A percentile compares a stretch with the other conserved stretches of the same genome.
Evolutionary conservation across 53 echinoderm and acorn worm genomes (phyloP).

Genomic region (Crossaster papposus): DNA sequence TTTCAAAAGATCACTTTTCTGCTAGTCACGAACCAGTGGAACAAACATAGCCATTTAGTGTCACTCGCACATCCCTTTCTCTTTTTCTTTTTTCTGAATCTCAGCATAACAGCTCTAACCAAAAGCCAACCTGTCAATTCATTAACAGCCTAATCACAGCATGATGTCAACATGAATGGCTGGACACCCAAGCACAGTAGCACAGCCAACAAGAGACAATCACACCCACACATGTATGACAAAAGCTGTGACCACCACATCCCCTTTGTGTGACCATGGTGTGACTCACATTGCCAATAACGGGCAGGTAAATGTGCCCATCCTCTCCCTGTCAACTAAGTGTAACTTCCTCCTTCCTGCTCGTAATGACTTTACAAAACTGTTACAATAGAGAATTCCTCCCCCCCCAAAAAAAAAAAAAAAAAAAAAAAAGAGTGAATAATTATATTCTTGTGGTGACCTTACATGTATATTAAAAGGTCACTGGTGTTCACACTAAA

Average conservation of each 20-base stretch:
- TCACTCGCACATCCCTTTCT: background rate
- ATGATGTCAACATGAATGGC: background rate
- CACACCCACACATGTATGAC: background rate
- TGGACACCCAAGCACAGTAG: background rate
- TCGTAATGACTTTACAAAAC: constrained; percentile 16
- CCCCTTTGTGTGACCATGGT: background rate
- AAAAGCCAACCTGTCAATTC: background rate
- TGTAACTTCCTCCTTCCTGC: constrained; percentile 44
- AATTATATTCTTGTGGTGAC: background rate
- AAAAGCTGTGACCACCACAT: background rate
- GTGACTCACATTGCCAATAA: constrained; percentile 32
- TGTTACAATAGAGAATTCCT: background rate
- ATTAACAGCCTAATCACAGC: background rate
- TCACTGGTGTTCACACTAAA: background rate
- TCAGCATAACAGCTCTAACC: background rate
- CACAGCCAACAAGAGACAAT: background rate
- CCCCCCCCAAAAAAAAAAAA: background rate
- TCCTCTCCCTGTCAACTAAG: constrained; percentile 17
- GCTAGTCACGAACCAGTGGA: background rate
- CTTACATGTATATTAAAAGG: background rate
- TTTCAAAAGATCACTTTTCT: background rate
- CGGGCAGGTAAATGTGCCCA: constrained; percentile 5
- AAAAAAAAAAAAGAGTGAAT: background rate
- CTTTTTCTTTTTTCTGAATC: too few relatives aligned
- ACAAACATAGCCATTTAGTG: background rate